Conservation (phyloP, 2,888 invertebrate genomes). For the Spisula solida region DNA sequence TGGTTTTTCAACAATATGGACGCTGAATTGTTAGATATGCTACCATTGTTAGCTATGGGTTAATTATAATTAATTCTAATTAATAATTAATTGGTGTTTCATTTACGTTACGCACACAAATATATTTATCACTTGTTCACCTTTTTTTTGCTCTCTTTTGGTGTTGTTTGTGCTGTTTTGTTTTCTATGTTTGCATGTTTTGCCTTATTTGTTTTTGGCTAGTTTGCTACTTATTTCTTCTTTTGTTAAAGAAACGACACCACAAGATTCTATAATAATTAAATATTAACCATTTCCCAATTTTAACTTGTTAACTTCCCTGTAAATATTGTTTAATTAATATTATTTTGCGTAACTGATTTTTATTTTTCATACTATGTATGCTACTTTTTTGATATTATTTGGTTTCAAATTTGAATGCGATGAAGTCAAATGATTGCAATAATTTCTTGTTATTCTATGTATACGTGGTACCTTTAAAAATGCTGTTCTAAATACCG, state of each 20-base stretch:
- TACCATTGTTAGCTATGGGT: slow-evolving; percentile 31
- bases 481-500: no score
- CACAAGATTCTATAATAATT: background rate
- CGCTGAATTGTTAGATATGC: slow-evolving; percentile 39
- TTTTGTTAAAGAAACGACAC: background rate
- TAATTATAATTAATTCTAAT: background rate
- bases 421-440: no score
- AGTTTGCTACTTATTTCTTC: background rate
- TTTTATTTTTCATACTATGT: no score
- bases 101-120: slow-evolving; percentile 8
- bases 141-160: background rate
- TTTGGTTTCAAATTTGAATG: no score
- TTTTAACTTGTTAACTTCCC: background rate
- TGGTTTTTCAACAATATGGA: slow-evolving; percentile 53
- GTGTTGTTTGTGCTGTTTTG: background rate
- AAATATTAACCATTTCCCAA: background rate
- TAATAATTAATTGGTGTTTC: background rate
- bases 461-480: no score
- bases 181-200: background rate
- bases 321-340: no score
- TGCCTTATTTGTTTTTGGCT: background rate
- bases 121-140: background rate
- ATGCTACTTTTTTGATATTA: no score
- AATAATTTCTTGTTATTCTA: no score
- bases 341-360: no score